Percentiles rank a stretch among this genome's conserved stretches.
phyloP scores from a whole-genome alignment of 2,888 invertebrate species.

The Odontothrips loti region DNA sequence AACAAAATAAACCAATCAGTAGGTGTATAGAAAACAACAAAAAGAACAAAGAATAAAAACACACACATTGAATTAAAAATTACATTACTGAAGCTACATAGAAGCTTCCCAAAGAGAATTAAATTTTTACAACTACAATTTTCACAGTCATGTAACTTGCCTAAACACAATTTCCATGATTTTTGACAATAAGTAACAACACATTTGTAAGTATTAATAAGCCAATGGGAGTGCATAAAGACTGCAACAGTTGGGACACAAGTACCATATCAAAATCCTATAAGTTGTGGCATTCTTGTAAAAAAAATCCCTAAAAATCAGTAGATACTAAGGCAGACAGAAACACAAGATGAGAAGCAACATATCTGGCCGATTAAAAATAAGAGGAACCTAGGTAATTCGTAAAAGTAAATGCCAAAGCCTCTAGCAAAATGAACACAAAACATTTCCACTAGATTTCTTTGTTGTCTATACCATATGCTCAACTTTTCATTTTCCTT shows the following conservation, averaged over 20 bases:
- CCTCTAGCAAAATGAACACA: neutral
- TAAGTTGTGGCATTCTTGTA: neutral
- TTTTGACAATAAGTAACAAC: slow-evolving; percentile 13
- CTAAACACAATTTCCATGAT: neutral
- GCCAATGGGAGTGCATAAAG: neutral
- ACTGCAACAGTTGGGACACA: neutral
- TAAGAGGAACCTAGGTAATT: no score
- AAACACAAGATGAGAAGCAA: no score
- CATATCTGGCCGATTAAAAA: no score
- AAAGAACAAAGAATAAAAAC: slow-evolving; percentile 21
- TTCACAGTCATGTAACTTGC: slow-evolving; percentile 14
- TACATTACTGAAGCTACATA: slow-evolving; percentile 12
- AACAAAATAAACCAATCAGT: slow-evolving; percentile 2
- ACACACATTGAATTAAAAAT: slow-evolving; percentile 9
- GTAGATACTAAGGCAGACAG: neutral
- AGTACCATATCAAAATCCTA: neutral
- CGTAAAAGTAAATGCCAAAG: neutral
- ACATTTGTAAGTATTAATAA: slow-evolving; percentile 14
- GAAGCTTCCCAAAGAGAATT: slow-evolving; percentile 8
- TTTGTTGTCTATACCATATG: neutral
- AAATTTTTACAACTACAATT: neutral
- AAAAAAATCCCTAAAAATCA: neutral
- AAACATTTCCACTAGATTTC: neutral
- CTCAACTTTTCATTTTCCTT: no score
- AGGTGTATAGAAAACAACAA: slow-evolving; percentile 22